Base-by-base conservation (phyloP, 2,888 invertebrate species). In the Margaritifera margaritifera region DNA sequence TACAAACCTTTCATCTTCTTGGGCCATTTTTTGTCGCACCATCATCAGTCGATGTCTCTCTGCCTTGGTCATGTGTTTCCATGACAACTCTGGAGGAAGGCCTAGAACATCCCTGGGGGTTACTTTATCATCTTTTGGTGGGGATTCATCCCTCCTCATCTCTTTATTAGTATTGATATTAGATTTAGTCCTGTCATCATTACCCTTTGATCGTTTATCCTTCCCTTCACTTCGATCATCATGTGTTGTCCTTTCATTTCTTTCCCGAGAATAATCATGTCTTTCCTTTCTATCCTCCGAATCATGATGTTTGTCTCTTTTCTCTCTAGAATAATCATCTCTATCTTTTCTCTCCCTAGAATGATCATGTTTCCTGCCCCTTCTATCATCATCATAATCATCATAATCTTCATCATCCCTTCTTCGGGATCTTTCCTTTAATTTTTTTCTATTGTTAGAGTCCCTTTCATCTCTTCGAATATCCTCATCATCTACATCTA, bases 51-150 rank as follows among this genome's bases (percentile, higher is more conserved):
- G 56, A n/a, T 73, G 54, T 53, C 78, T 63, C 61, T 81, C 80
- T 31, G 79, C 80, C 65, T 77, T 75, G 24, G 80, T 79, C 80
- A 85, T 77, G 64, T 85, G 85, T 69, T 78, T 77, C 82, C 80
- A 81, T 6, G 83, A 80, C 50, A 85, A 72, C 27, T 77, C 73
- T 18, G 68, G 72, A 22, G 69, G 83, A 68, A 78, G 77, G 65
- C 80, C 76, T 50, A 76, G 65, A 52, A 79, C 70, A 72, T 79
- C 74, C 61, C 78, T 60, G 15, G 77, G 75, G 42, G 80, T 71
- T 22, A 69, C 42, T 56, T 70, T 61, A 22, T 74, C 65, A 52
- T 77, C 76, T 15, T 20, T 61, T 22, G 20, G 24, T 52, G 19
- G n/a, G 25, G 50, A 27, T 61, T 25, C 52, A 50, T 61, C 61